A percentile compares a stretch with the other conserved stretches of the same genome.
These are phyloP conservation scores for Lophotis ruficrista DNA, from an alignment of 2,113 vertebrate species.

Conservation along the genomic window DNA sequence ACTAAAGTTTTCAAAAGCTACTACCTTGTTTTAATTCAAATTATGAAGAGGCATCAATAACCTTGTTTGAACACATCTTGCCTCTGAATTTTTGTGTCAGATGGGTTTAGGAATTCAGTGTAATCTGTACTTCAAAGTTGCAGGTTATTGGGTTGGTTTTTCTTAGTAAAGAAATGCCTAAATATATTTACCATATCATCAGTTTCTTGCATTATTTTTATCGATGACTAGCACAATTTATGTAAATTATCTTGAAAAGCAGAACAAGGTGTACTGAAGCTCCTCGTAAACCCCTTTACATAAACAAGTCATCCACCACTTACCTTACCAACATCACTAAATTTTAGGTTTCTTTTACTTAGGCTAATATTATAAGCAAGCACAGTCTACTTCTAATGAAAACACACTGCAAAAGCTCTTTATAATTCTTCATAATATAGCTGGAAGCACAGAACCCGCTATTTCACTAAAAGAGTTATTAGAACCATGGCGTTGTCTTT, in stretches of 20 bases:
- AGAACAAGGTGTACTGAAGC: background rate
- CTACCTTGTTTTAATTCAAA: background rate
- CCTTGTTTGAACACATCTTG: background rate
- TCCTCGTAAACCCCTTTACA: constrained; percentile 8
- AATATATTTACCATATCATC: background rate
- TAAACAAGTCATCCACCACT: background rate
- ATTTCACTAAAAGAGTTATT: background rate
- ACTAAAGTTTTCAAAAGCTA: background rate
- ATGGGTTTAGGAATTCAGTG: background rate
- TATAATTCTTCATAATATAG: background rate
- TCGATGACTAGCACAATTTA: background rate
- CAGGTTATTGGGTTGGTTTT: background rate
- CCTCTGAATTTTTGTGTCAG: background rate
- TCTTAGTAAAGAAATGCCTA: background rate
- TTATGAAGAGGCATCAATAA: background rate
- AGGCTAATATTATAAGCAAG: background rate
- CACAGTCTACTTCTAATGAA: background rate
- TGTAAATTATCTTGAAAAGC: background rate
- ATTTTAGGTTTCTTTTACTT: background rate
- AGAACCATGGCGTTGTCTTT: background rate
- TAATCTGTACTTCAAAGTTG: background rate
- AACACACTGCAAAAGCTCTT: background rate
- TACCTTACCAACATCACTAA: background rate
- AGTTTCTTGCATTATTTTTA: background rate
- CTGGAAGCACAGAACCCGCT: background rate